Conservation (phyloP, 2,113 vertebrate genomes). For the Austrofundulus limnaeus region DNA sequence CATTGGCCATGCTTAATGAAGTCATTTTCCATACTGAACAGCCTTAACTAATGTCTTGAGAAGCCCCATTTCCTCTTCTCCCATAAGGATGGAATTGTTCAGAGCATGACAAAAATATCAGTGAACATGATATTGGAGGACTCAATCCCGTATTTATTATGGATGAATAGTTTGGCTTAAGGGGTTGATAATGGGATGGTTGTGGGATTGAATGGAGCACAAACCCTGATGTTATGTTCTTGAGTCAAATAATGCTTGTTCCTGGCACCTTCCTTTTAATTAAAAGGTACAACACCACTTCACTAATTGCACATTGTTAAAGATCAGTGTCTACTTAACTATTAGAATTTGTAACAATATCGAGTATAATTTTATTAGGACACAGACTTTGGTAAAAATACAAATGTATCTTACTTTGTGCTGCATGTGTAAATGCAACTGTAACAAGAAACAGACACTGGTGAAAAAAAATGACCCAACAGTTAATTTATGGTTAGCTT, state of each 20-base stretch:
- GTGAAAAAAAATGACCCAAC: no score
- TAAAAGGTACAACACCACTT: slow-evolving; percentile 43
- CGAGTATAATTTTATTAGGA: no score
- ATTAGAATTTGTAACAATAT: no score
- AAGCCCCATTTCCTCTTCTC: no score
- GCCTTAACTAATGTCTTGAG: neutral
- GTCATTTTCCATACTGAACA: neutral
- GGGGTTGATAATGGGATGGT: slow-evolving; percentile 39
- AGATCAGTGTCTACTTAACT: neutral
- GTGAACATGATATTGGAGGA: slow-evolving; percentile 31
- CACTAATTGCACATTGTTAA: slow-evolving; percentile 27
- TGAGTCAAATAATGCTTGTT: slow-evolving; percentile 24
- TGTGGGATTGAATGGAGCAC: slow-evolving; percentile 44
- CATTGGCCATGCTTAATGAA: neutral
- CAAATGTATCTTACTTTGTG: no score
- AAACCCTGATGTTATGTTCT: slow-evolving; percentile 35
- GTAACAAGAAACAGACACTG: no score
- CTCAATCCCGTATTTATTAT: slow-evolving; percentile 44
- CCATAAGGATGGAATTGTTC: slow-evolving; percentile 36
- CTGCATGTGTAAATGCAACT: no score
- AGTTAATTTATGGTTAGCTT: no score
- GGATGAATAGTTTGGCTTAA: slow-evolving; percentile 44
- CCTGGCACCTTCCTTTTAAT: slow-evolving; percentile 30
- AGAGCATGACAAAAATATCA: slow-evolving; percentile 47
- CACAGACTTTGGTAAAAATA: no score